Evolutionary conservation across 2,113 vertebrate species (phyloP).

Genomic region (Prietella phreatophila): DNA sequence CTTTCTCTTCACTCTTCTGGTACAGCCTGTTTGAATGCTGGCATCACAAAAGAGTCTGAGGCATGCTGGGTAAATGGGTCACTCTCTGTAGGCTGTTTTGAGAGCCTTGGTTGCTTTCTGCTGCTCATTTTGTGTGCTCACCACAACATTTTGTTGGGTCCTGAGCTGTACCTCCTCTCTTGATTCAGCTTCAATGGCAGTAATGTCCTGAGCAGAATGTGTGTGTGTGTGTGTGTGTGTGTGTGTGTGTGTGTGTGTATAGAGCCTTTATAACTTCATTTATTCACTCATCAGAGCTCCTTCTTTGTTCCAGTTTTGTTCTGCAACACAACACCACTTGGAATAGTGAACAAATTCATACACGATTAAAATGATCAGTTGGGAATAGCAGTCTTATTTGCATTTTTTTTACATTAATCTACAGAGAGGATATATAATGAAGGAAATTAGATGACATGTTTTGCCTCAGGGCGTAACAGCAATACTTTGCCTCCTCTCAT

Average conservation of each 20-base stretch:
- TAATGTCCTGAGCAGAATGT: neutral
- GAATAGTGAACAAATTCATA: constrained; percentile 19
- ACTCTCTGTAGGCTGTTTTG: constrained; percentile 48
- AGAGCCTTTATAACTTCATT: neutral
- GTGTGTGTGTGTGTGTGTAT: too few species aligned
- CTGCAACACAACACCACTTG: neutral
- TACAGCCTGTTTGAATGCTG: constrained; percentile 46
- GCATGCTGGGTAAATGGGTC: constrained; percentile 68
- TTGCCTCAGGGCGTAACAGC: constrained; percentile 27
- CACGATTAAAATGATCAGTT: constrained; percentile 1
- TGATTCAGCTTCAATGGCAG: neutral
- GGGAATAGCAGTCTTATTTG: constrained; percentile 28
- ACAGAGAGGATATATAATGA: constrained; percentile 32
- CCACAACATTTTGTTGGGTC: constrained; percentile 34
- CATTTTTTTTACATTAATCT: constrained; percentile 36
- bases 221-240: neutral
- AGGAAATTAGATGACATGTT: constrained; percentile 45
- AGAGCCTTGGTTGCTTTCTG: constrained; percentile 46
- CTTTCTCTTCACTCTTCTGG: constrained; percentile 31
- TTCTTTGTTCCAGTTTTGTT: neutral
- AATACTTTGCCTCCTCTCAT: neutral
- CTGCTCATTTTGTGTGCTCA: constrained; percentile 50
- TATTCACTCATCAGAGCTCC: constrained; percentile 19
- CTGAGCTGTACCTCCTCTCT: constrained; percentile 9
- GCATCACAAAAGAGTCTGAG: constrained; percentile 46